Conservation (phyloP, 2,888 invertebrate species). For the Eristalinus aeneus region DNA sequence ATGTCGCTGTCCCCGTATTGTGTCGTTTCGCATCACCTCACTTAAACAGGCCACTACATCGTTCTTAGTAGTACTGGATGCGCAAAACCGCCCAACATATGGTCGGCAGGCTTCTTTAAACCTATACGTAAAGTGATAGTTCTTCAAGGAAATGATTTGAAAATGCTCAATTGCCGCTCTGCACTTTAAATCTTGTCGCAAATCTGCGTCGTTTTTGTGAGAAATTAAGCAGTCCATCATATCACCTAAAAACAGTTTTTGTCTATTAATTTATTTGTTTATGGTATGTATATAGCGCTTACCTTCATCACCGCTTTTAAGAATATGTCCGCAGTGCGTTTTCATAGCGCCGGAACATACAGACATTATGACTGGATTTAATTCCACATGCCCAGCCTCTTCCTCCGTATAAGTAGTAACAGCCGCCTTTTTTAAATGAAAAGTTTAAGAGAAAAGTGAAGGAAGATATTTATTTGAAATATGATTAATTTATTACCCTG, state of each 20-base stretch:
- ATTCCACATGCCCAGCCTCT: conserved; percentile 92
- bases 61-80: conserved; percentile 87
- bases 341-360: conserved; percentile 91
- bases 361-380: conserved; percentile 93
- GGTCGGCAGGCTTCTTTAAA: conserved; percentile 96
- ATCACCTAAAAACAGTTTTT: conserved; percentile 82
- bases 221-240: conserved; percentile 96
- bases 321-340: conserved; percentile 86
- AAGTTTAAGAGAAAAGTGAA: no score
- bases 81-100: conserved; percentile 87
- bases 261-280: not conserved
- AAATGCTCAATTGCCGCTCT: conserved; percentile 97
- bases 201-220: conserved; percentile 93
- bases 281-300: not conserved
- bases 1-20: conserved; percentile 88
- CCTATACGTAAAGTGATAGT: conserved; percentile 95
- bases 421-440: conserved; percentile 78
- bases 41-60: conserved; percentile 86
- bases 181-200: conserved; percentile 90
- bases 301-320: conserved; percentile 87
- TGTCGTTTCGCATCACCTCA: conserved; percentile 94
- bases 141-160: conserved; percentile 95
- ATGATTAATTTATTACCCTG: conserved; percentile 80
- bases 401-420: conserved; percentile 93
- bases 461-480: not conserved